Conservation (phyloP, 2,797 vertebrate genomes). For the Distichodus sexfasciatus region DNA sequence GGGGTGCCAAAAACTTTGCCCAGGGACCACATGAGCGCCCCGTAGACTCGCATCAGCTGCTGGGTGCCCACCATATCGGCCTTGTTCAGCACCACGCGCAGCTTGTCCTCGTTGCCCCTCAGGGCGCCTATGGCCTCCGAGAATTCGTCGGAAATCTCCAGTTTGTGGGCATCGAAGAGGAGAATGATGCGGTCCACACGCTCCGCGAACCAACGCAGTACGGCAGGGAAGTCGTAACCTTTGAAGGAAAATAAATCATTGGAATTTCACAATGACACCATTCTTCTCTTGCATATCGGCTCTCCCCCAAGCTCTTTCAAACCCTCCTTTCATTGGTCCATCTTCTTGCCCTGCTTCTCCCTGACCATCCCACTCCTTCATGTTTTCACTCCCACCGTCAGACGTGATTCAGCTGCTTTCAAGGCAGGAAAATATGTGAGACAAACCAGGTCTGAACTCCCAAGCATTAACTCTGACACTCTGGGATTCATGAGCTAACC, state of each 20-base stretch:
- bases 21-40: conserved; percentile 94
- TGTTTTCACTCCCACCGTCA: conserved; percentile 11
- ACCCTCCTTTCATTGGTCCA: not conserved
- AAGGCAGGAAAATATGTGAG: conserved; percentile 3
- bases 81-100: conserved; percentile 95
- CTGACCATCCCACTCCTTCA: conserved; percentile 21
- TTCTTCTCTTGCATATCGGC: not conserved
- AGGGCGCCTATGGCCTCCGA: conserved; percentile 88
- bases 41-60: conserved; percentile 94
- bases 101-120: conserved; percentile 91
- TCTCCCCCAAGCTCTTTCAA: not conserved
- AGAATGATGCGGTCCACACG: conserved; percentile 92
- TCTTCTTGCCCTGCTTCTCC: conserved; percentile 6
- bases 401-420: conserved; percentile 6
- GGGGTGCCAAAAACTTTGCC: conserved; percentile 91
- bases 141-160: conserved; percentile 95
- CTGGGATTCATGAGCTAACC: too few relatives aligned
- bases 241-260: too few relatives aligned
- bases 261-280: too few relatives aligned
- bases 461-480: too few relatives aligned
- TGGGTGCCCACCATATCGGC: conserved; percentile 93
- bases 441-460: conserved; percentile 15
- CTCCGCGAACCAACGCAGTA: conserved; percentile 92
- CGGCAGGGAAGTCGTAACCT: conserved; percentile 92
- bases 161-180: conserved; percentile 92